Evolutionary conservation across 2,888 invertebrate species (phyloP).

Genomic region (Spatulosminthurus flaviceps): DNA sequence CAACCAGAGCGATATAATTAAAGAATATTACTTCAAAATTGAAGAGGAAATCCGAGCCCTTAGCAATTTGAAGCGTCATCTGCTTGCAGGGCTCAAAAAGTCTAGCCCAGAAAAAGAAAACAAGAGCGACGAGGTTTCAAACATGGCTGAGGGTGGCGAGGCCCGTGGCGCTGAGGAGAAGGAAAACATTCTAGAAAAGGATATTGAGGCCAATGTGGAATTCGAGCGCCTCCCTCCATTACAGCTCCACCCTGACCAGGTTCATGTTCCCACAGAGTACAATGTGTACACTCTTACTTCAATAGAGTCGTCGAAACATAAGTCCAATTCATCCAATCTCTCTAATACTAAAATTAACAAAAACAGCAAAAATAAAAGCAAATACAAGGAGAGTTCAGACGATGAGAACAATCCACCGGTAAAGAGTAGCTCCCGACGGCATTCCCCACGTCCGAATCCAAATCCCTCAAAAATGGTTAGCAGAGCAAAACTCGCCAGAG

Average conservation of each 20-base stretch:
- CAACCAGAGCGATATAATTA: not conserved
- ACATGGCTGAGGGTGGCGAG: not conserved
- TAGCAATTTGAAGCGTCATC: conserved; percentile 18
- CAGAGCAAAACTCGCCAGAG: not conserved
- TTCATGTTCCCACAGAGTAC: not conserved
- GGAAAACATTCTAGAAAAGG: not conserved
- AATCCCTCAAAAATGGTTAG: not conserved
- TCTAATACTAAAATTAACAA: not conserved
- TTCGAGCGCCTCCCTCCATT: not conserved
- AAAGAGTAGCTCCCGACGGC: not conserved
- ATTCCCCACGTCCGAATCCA: not conserved
- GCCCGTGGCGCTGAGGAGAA: not conserved
- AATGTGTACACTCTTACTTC: conserved; percentile 36
- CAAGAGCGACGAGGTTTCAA: not conserved
- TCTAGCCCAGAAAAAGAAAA: not conserved
- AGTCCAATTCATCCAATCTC: not conserved
- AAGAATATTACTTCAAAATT: conserved; percentile 18
- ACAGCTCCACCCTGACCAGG: not conserved
- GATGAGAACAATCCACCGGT: not conserved
- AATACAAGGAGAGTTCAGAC: not conserved
- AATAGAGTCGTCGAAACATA: not conserved
- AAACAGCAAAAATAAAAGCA: not conserved
- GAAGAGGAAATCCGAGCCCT: conserved; percentile 32
- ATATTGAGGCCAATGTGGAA: conserved; percentile 1
- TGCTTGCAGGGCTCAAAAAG: not conserved